A percentile compares a stretch with the other conserved stretches of the same genome.
Conservation (phyloP, 2,113 vertebrate species). For the Hydrolagus affinis region DNA sequence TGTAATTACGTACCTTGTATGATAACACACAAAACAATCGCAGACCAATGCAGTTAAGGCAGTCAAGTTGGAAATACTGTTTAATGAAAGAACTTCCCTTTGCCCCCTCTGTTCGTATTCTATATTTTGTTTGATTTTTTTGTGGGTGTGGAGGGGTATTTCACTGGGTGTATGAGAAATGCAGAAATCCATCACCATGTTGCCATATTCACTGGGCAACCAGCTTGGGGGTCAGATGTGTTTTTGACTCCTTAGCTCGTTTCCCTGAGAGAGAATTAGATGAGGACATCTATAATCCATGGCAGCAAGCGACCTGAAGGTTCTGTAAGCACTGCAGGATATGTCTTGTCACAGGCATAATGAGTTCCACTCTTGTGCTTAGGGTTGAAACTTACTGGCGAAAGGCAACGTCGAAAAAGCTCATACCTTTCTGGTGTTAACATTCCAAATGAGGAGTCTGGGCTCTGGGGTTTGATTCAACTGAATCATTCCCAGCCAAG, state of each 20-base stretch:
- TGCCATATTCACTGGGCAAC: background rate
- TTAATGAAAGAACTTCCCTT: too few relatives aligned
- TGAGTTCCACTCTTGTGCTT: background rate
- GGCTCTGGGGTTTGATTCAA: background rate
- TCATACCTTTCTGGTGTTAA: background rate
- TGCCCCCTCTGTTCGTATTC: background rate
- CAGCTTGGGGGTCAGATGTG: background rate
- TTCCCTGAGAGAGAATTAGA: background rate
- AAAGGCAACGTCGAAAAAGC: conserved; percentile 8
- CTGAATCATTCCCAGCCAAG: background rate
- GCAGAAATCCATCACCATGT: too few relatives aligned
- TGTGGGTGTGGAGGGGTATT: too few relatives aligned
- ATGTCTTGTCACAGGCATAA: conserved; percentile 7
- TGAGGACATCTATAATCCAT: conserved; percentile 15
- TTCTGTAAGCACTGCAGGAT: conserved; percentile 11
- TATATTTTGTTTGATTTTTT: too few relatives aligned
- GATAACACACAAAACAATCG: background rate
- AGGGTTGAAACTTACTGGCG: background rate
- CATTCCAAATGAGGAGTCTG: background rate
- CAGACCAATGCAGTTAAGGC: too few relatives aligned
- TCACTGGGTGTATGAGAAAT: too few relatives aligned
- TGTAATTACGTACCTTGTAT: too few relatives aligned
- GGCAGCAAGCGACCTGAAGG: background rate
- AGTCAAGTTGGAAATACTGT: too few relatives aligned
- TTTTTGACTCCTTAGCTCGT: background rate